phyloP scores from a whole-genome alignment of 2,113 vertebrate species.

The Hyperoodon ampullatus region DNA sequence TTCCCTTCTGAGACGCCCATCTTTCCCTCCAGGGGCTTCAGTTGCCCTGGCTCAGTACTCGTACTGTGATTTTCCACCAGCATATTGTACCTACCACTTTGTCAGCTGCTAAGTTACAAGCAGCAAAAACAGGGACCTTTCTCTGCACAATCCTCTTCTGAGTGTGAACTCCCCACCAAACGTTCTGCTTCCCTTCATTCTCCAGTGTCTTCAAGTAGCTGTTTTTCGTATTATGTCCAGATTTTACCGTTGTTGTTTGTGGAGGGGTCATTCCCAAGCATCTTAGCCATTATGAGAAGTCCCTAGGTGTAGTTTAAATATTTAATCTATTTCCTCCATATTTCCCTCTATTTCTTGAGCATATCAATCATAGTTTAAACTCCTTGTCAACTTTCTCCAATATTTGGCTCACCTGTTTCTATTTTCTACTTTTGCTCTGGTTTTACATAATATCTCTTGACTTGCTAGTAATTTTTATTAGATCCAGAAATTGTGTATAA shows the following conservation, averaged over 20 bases:
- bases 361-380: background rate
- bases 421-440: background rate
- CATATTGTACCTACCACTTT: background rate
- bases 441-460: background rate
- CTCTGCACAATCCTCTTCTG: background rate
- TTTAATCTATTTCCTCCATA: background rate
- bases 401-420: background rate
- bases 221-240: background rate
- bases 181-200: background rate
- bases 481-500: background rate
- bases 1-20: background rate
- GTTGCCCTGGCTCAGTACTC: background rate
- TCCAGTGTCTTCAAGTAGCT: background rate
- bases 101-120: background rate
- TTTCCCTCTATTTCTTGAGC: background rate
- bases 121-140: background rate
- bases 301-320: background rate
- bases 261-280: background rate
- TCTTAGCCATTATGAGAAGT: background rate
- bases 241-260: background rate
- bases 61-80: background rate
- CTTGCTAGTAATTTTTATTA: background rate
- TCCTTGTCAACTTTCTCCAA: background rate
- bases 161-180: background rate
- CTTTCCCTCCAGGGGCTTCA: background rate